Evolutionary conservation across 2,113 vertebrate genomes (phyloP).

Genomic region (mouse (Mus musculus)): GRCm39 chr7:111727001-111727500

Average conservation of each 20-base stretch:
- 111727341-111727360: not conserved
- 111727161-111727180: not conserved
- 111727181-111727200: conserved; percentile 7
- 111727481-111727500: not conserved
- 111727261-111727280: conserved; percentile 37
- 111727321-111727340: not conserved
- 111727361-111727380: not conserved
- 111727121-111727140: not conserved
- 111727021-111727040: no score
- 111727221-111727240: not conserved
- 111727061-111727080: not conserved
- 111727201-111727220: not conserved
- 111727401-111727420: not conserved
- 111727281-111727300: not conserved
- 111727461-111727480: not conserved
- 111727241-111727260: not conserved
- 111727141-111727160: not conserved
- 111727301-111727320: not conserved
- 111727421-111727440: not conserved
- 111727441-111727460: not conserved
- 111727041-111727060: not conserved
- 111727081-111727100: not conserved
- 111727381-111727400: not conserved
- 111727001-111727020: not conserved
- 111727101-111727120: not conserved